Base-by-base conservation (phyloP, 2,888 invertebrate species). In the Lasioglossum calceatum region DNA sequence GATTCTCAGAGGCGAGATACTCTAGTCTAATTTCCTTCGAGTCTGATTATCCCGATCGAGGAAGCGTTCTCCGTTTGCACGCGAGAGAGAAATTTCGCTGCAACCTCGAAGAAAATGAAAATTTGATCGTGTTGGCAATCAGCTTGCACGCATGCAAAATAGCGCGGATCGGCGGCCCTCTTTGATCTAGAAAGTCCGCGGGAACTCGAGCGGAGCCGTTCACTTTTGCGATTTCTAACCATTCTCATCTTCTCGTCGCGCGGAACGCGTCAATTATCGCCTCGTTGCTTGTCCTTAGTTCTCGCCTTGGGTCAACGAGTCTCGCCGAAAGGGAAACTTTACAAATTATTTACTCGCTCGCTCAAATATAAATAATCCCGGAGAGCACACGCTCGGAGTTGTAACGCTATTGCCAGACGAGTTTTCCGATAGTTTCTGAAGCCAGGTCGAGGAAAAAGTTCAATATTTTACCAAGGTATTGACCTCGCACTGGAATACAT, bases 151-250 rank as follows among this genome's bases (percentile, higher is more conserved):
- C 75, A 78, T 86, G 87, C 80, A 81, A 81, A 85, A 86, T 54
- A 75, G 27, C 44, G 78, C 78, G 77, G 58, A 81, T 86, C 85
- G 77, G 67, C 71, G 77, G 27, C 32, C 8, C 78, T 81, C 78
- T 86, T 86, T 85, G 86, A 86, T 81, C 58, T 81, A 81, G 85
- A 85, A 81, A 86, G 78, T 85, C 64, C 61, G 10, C 27, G 74
- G 61, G 85, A 86, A 80, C 70, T 86, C 85, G 73, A 77, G 72
- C 81, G 44, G 81, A 77, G 81, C 78, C 78, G 79, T 85, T 84
- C 84, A 76, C 85, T 85, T 85, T 85, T 84, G 47, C 85, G 71
- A 85, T 84, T 85, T 85, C 85, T 84, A 85, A 61, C 50, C 36
- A 58, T 71, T 80, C 73, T 77, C 64, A 61, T 36, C 70, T 64